Percentiles rank a stretch among this genome's conserved stretches.
Conservation (phyloP, 2,113 vertebrate genomes). For the Hippotragus niger region DNA sequence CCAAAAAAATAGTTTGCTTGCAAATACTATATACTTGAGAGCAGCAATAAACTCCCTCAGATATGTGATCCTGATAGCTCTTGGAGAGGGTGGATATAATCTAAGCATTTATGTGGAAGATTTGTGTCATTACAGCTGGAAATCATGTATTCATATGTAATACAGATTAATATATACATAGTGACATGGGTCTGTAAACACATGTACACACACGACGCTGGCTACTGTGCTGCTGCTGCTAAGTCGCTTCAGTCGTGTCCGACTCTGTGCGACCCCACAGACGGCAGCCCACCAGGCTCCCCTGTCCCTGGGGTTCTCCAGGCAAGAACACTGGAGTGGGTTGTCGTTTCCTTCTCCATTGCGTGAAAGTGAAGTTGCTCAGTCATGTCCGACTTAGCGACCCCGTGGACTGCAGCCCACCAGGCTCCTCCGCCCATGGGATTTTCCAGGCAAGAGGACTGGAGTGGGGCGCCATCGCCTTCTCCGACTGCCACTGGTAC, state of each 20-base stretch:
- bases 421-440: no score
- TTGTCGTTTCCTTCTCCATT: no score
- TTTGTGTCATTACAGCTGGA: not conserved
- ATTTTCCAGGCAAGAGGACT: no score
- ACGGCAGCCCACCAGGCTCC: no score
- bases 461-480: no score
- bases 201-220: fast-evolving
- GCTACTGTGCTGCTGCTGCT: not conserved
- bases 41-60: not conserved
- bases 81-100: not conserved
- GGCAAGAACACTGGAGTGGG: no score
- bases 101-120: not conserved
- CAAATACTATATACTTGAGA: not conserved
- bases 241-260: fast-evolving
- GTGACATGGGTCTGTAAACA: fast-evolving
- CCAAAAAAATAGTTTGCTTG: not conserved
- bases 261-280: no score
- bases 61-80: not conserved
- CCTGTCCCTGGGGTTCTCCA: no score
- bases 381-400: fast-evolving
- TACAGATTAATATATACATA: not conserved
- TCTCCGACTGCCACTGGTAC: no score
- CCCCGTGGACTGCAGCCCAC: no score
- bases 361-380: no score
- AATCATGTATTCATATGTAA: not conserved